Percentiles rank a stretch among this genome's conserved stretches.
phyloP scores from a whole-genome alignment of 2,797 vertebrate species.

The Pteronotus mesoamericanus region DNA sequence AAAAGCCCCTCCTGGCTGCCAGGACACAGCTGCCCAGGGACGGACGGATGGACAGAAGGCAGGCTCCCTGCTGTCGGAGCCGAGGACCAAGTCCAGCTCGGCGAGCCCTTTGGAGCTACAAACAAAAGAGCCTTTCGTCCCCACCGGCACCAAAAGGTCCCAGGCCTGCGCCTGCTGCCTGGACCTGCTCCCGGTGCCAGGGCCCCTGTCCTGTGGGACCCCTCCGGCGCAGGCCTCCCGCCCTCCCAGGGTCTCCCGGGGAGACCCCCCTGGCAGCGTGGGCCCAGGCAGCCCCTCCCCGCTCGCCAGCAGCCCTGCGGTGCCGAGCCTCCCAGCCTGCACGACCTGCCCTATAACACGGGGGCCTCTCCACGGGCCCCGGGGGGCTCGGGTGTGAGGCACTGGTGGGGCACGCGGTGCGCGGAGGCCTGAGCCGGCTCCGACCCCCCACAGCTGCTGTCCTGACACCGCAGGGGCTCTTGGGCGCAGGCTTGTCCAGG shows the following conservation, averaged over 20 bases:
- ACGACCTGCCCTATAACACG: background rate
- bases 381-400: accelerated
- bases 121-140: background rate
- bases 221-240: accelerated
- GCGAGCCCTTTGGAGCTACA: background rate
- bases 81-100: background rate
- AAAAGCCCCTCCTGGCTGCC: conserved; percentile 21
- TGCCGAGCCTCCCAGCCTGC: background rate
- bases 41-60: background rate
- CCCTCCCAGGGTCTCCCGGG: background rate
- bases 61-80: background rate
- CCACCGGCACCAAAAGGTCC: background rate
- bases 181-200: background rate
- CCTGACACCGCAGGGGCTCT: background rate
- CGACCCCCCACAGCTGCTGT: accelerated
- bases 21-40: background rate
- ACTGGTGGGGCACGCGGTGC: accelerated
- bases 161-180: background rate
- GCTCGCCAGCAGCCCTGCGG: background rate
- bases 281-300: background rate
- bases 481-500: accelerated
- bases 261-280: background rate
- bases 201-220: too few species aligned
- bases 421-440: background rate
- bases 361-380: background rate